Evolutionary conservation across 1,140 invertebrate species (phyloP).

Genomic region (Apis florea): DNA sequence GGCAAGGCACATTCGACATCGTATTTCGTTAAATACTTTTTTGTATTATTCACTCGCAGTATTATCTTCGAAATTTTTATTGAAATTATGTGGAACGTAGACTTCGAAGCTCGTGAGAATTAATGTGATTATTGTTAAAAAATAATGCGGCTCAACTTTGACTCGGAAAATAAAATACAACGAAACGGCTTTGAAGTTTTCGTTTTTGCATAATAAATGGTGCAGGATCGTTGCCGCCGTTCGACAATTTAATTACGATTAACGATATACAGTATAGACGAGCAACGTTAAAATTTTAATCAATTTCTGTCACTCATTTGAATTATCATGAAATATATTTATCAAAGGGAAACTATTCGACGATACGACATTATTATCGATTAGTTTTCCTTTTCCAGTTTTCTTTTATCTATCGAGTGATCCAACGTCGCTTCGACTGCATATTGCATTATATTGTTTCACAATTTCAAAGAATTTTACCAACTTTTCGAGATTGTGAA

Average conservation of each 20-base stretch:
- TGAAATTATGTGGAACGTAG: not conserved
- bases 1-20: not conserved
- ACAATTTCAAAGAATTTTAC: not conserved
- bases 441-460: not conserved
- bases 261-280: not conserved
- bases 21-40: conserved; percentile 21
- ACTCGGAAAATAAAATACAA: not conserved
- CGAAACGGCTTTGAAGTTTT: conserved; percentile 4
- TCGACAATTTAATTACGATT: conserved; percentile 15
- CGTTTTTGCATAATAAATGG: not conserved
- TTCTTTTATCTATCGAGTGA: not conserved
- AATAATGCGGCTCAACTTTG: not conserved
- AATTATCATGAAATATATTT: conserved; percentile 37
- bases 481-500: not conserved
- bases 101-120: not conserved
- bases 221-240: not conserved
- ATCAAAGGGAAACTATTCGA: conserved; percentile 33
- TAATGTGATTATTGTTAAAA: not conserved
- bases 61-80: not conserved
- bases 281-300: not conserved
- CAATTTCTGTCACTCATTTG: not conserved
- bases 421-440: not conserved
- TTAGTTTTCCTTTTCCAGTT: conserved; percentile 24
- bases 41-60: conserved; percentile 18
- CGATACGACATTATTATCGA: conserved; percentile 23